These are phyloP conservation scores for Raja brachyura DNA, from an alignment of 2,113 vertebrate species.

Conservation along the genomic window DNA sequence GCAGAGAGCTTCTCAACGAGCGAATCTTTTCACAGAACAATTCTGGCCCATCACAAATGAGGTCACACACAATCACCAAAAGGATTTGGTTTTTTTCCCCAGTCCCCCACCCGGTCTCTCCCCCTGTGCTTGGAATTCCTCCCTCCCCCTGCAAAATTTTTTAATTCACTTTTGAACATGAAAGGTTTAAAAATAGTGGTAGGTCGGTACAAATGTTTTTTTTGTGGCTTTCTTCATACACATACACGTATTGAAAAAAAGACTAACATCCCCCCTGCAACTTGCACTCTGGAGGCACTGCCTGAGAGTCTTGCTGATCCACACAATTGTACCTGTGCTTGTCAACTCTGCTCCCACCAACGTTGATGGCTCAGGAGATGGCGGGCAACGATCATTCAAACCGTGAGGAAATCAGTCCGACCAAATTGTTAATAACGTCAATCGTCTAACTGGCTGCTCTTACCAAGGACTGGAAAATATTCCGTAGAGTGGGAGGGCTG, in stretches of 20 bases:
- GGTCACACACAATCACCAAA: conserved; percentile 33
- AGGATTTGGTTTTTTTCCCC: not conserved
- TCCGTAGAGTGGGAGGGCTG: not conserved
- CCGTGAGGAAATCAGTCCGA: too few relatives aligned
- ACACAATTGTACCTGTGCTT: too few relatives aligned
- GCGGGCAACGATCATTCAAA: too few relatives aligned
- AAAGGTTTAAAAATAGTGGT: conserved; percentile 27
- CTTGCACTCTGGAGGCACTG: too few relatives aligned
- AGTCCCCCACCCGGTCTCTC: not conserved
- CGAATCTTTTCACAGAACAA: conserved; percentile 12
- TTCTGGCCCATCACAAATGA: conserved; percentile 29
- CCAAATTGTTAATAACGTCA: not conserved
- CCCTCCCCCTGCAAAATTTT: not conserved
- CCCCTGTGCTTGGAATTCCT: not conserved
- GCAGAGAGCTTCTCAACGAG: conserved; percentile 26
- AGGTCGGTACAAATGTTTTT: not conserved
- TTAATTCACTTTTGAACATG: not conserved
- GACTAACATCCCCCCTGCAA: not conserved
- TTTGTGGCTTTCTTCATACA: not conserved
- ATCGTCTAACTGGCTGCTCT: not conserved
- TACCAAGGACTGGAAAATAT: not conserved
- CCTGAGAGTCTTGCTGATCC: too few relatives aligned
- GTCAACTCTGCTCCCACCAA: too few relatives aligned
- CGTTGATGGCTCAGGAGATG: too few relatives aligned
- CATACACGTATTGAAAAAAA: too few relatives aligned